These are phyloP conservation scores for Cheilinus undulatus DNA, from an alignment of 2,113 vertebrate species.

Conservation along the genomic window DNA sequence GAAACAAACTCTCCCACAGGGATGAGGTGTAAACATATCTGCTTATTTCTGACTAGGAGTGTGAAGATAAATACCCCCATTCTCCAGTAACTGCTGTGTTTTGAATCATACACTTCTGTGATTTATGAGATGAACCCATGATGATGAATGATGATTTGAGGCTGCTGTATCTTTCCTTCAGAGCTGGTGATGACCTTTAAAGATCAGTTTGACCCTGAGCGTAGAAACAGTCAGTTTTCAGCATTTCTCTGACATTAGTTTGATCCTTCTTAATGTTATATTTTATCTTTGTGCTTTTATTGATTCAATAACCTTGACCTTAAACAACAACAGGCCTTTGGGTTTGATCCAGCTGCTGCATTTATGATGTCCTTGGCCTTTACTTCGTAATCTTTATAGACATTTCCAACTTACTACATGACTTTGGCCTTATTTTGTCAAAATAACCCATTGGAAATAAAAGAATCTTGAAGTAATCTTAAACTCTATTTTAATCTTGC, in stretches of 20 bases:
- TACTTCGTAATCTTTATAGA: constrained; percentile 27
- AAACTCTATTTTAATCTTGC: too few relatives aligned
- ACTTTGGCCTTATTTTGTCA: constrained; percentile 38
- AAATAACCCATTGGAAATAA: constrained; percentile 10
- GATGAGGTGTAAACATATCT: too few relatives aligned
- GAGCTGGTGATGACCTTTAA: too few relatives aligned
- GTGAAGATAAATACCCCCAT: too few relatives aligned
- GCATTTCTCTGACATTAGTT: constrained; percentile 9
- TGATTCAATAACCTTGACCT: constrained; percentile 49
- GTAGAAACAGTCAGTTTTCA: not conserved
- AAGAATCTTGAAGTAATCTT: constrained; percentile 6
- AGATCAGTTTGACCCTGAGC: not conserved
- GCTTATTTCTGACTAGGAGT: too few relatives aligned
- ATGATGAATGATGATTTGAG: too few relatives aligned
- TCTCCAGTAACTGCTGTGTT: too few relatives aligned
- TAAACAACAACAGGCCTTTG: constrained; percentile 21
- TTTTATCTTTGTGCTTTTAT: constrained; percentile 11
- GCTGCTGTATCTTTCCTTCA: too few relatives aligned
- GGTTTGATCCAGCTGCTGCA: constrained; percentile 19
- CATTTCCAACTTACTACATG: constrained; percentile 7
- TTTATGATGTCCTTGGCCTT: constrained; percentile 53
- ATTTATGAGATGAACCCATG: too few relatives aligned
- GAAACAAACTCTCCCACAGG: too few relatives aligned
- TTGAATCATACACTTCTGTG: too few relatives aligned
- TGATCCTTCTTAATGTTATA: not conserved